A percentile compares a stretch with the other conserved stretches of the same genome.
Evolutionary conservation across 2,797 vertebrate genomes (phyloP).

Genomic region (Psittacula echo): DNA sequence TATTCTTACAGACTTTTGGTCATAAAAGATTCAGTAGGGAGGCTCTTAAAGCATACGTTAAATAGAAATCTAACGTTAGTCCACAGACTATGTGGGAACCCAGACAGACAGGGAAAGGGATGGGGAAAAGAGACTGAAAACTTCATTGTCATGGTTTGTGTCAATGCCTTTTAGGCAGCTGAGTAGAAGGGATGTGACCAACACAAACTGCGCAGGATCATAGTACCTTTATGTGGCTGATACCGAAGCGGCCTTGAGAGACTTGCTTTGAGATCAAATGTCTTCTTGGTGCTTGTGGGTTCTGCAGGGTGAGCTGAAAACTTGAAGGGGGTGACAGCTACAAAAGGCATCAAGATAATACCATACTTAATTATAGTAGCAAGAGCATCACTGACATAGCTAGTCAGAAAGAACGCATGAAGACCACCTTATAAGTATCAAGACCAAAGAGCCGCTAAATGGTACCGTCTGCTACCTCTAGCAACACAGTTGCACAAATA

Average conservation of each 20-base stretch:
- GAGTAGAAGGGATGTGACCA: neutral
- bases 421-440: neutral
- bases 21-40: neutral
- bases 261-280: slow-evolving; percentile 93
- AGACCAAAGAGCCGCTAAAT: neutral
- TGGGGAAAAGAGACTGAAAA: neutral
- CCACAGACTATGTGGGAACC: neutral
- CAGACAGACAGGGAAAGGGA: neutral
- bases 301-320: slow-evolving; percentile 69
- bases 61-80: neutral
- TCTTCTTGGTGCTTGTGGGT: slow-evolving; percentile 84
- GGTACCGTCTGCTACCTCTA: neutral
- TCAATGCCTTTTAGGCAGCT: neutral
- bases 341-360: neutral
- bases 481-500: neutral
- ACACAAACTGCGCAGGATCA: neutral
- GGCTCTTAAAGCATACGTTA: neutral
- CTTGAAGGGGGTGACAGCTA: slow-evolving; percentile 82
- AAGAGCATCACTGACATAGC: neutral
- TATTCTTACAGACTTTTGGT: neutral
- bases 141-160: neutral
- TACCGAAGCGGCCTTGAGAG: slow-evolving; percentile 90
- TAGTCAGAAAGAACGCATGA: neutral
- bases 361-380: neutral
- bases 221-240: slow-evolving; percentile 90